Conservation (phyloP, 2,888 invertebrate genomes). For the Chloromyia formosa region DNA sequence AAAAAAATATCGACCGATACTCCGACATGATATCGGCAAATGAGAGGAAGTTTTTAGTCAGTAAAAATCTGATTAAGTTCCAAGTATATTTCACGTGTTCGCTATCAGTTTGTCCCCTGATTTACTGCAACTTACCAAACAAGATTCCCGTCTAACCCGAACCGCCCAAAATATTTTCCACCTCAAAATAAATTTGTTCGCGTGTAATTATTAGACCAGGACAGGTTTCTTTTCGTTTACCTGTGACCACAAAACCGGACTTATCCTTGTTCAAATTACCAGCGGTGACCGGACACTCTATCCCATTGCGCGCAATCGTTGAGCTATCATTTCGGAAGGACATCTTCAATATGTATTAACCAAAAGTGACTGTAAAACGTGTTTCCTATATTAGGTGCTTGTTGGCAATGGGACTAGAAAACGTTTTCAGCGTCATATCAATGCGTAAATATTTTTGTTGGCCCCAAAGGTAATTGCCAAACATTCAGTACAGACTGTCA, state of each 20-base stretch:
- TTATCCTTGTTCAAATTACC: conserved; percentile 19
- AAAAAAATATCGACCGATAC: no score
- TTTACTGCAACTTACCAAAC: no score
- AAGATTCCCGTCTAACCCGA: background rate
- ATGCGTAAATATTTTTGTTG: conserved; percentile 43
- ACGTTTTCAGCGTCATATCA: conserved; percentile 34
- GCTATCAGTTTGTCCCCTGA: no score
- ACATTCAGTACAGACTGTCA: conserved; percentile 29
- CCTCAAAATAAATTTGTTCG: conserved; percentile 42
- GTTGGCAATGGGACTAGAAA: background rate
- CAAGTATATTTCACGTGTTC: no score
- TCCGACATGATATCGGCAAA: no score
- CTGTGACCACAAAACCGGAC: conserved; percentile 40
- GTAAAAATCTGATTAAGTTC: no score
- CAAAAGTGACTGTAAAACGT: no score
- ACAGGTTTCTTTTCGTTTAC: background rate
- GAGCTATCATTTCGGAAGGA: no score
- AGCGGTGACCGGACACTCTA: background rate
- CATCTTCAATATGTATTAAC: no score
- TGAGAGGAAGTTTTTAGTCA: no score
- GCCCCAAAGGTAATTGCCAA: conserved; percentile 44
- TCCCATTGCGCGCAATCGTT: no score
- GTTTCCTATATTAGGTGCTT: no score
- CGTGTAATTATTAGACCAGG: conserved; percentile 27
- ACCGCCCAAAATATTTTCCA: conserved; percentile 33